Conservation (phyloP, 1,140 invertebrate genomes). For the Leptoteleia sp. region DNA sequence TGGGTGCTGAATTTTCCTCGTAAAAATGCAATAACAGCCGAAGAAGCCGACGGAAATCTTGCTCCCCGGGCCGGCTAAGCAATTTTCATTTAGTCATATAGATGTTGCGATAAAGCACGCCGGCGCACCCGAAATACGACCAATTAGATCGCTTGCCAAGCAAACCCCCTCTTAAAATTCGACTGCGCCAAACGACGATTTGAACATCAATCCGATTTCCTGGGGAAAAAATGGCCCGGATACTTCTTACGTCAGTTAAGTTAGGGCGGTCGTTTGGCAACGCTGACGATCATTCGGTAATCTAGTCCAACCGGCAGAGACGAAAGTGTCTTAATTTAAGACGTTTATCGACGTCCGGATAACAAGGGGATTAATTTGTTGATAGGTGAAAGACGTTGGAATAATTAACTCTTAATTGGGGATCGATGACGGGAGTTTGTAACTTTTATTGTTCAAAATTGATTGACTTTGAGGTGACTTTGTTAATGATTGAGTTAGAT, state of each 20-base stretch:
- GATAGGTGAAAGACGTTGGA: not conserved
- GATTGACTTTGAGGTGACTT: too few relatives aligned
- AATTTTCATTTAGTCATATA: slow-evolving; percentile 74
- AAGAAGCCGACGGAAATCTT: slow-evolving; percentile 34
- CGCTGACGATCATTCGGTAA: slow-evolving; percentile 3
- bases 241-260: slow-evolving; percentile 44
- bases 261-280: slow-evolving; percentile 46
- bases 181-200: slow-evolving; percentile 71
- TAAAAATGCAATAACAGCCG: slow-evolving; percentile 57
- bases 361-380: too few relatives aligned
- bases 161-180: slow-evolving; percentile 68
- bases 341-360: slow-evolving; percentile 8
- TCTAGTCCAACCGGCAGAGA: slow-evolving; percentile 8
- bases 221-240: slow-evolving; percentile 23
- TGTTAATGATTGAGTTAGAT: too few relatives aligned
- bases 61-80: slow-evolving; percentile 38
- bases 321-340: slow-evolving; percentile 9
- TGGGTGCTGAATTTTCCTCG: slow-evolving; percentile 36
- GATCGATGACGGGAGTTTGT: too few relatives aligned
- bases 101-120: slow-evolving; percentile 75
- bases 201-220: slow-evolving; percentile 56
- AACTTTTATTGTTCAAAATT: too few relatives aligned
- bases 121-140: slow-evolving; percentile 72
- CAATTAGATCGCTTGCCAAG: slow-evolving; percentile 78
- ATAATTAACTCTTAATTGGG: too few relatives aligned